Percentiles rank a stretch among this genome's conserved stretches.
phyloP scores from a whole-genome alignment of 92 coral and sea anemone species.

The Zoanthus gigantus region DNA sequence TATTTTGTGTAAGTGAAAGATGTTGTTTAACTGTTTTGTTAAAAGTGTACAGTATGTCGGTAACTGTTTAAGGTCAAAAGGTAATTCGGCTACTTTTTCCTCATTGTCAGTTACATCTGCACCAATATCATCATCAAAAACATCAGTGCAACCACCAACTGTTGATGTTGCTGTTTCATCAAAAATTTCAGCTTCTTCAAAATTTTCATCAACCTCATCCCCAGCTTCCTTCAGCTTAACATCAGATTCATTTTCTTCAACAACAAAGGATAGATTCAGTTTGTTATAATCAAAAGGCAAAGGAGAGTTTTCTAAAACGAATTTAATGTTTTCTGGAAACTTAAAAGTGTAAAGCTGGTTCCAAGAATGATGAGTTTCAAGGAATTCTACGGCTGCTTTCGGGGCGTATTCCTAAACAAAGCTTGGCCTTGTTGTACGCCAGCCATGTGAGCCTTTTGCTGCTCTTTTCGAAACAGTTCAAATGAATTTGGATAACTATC shows the following conservation, averaged over 20 bases:
- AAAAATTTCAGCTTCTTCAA: not conserved
- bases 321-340: conserved; percentile 4
- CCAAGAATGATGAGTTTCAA: conserved; percentile 18
- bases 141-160: not conserved
- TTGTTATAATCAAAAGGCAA: conserved; percentile 44
- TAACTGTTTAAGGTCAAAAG: too few relatives aligned
- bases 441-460: conserved; percentile 22
- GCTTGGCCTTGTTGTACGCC: conserved; percentile 27
- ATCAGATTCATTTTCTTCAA: conserved; percentile 8
- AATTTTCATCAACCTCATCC: not conserved
- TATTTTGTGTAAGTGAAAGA: too few relatives aligned
- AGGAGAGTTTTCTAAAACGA: conserved; percentile 23
- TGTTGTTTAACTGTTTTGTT: too few relatives aligned
- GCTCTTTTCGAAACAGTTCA: conserved; percentile 28
- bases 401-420: conserved; percentile 26
- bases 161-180: conserved; percentile 1
- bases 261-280: conserved; percentile 27
- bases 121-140: too few relatives aligned
- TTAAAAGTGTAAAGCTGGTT: conserved; percentile 30
- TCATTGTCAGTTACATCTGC: not conserved
- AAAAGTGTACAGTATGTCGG: too few relatives aligned
- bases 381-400: not conserved
- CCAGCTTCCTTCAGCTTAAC: not conserved
- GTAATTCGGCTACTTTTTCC: not conserved
- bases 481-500: conserved; percentile 36